Base-by-base conservation (phyloP, 2,888 invertebrate species). In the Adelphocoris suturalis region DNA sequence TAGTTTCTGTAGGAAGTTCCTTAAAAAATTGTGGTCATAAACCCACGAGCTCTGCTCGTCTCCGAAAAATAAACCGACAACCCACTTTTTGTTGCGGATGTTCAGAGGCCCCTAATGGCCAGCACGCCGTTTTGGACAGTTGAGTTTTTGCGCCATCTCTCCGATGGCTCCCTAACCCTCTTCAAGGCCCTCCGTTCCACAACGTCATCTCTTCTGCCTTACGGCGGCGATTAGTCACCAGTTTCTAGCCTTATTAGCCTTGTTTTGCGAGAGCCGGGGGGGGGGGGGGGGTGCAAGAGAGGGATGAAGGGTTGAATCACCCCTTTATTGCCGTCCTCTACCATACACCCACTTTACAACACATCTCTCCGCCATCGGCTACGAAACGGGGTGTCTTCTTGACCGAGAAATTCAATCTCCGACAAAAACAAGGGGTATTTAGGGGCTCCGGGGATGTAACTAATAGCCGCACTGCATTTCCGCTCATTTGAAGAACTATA, bases 231-330 rank as follows among this genome's bases (percentile, higher is more conserved):
- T 82, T 82, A 82, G 48, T 52, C 52, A 82, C 82, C 4, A 48
- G 52, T 48, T 47, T 52, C 55, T 14, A 82, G 27, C 82, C 82
- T 13, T 82, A 82, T 82, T 82, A 82, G 82, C 82, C 19, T 82
- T 52, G 82, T 82, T 82, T 82, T 82, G 82, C 12, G 52, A 23
- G 46, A 27, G 19, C 23, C 13, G 13, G 46, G 37, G 11, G 37
- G 46, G 4, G 19, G 23, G 1, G 13, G 46, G 37, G 11, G 37
- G 16, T 12, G 76, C 28, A 27, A 76, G 37, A 37, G 37, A 7
- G 37, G 28, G 76, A 27, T 76, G 37, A 37, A 27, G 52, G 55
- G 82, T 82, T 52, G 23, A 52, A 27, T 48, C 23, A 48, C 81
- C 81, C 81, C 55, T 82, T 19, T 82, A 78, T 78, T 78, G 37